Conservation (phyloP, 1,140 invertebrate genomes). For the Aphaenogaster rudis region DNA sequence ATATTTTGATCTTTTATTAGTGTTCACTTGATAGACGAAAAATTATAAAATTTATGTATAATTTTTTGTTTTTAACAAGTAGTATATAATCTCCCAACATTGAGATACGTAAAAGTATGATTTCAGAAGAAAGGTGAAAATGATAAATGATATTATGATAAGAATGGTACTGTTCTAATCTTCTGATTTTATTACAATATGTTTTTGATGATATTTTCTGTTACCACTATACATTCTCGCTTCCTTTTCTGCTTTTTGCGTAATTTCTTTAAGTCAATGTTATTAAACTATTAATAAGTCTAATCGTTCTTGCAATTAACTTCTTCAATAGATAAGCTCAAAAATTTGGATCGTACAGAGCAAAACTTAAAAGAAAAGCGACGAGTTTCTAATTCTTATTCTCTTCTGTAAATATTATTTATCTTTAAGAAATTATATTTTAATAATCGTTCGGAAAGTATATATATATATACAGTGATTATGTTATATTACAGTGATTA, state of each 20-base stretch:
- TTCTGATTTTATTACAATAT: neutral
- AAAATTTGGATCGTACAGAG: neutral
- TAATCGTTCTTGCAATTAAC: neutral
- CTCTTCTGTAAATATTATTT: neutral
- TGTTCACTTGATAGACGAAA: neutral
- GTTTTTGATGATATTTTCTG: conserved; percentile 19
- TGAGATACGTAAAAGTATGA: neutral
- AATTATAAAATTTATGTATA: conserved; percentile 6
- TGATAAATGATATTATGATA: neutral
- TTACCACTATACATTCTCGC: neutral
- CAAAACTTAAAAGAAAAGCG: neutral
- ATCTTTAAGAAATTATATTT: neutral
- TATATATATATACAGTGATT: neutral
- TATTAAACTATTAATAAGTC: neutral
- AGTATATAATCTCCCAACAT: neutral
- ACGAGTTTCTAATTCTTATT: neutral
- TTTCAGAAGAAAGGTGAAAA: neutral
- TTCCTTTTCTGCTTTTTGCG: neutral
- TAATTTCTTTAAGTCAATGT: neutral
- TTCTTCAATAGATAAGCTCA: neutral
- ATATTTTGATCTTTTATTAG: neutral
- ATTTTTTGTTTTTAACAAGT: neutral
- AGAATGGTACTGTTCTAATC: neutral
- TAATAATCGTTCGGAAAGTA: neutral
- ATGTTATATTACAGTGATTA: neutral